phyloP scores from a whole-genome alignment of 1,140 invertebrate species.

The Drosophila carrolli region DNA sequence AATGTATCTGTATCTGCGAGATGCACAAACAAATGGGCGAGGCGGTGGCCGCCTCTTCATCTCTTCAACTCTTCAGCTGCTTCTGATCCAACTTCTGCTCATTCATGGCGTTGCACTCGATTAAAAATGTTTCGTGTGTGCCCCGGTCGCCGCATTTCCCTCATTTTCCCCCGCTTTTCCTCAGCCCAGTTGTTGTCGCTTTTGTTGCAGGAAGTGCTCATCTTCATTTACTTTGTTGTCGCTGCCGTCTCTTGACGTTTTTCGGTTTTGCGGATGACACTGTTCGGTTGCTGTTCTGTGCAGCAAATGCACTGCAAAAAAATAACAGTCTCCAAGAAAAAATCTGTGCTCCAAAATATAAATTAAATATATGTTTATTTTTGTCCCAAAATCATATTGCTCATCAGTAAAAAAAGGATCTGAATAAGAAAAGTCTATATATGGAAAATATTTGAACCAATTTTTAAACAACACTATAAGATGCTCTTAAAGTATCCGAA shows the following conservation, averaged over 20 bases:
- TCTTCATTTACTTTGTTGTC: slow-evolving; percentile 80
- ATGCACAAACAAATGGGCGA: slow-evolving; percentile 56
- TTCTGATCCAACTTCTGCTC: slow-evolving; percentile 45
- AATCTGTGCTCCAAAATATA: too few species aligned
- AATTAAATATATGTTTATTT: too few species aligned
- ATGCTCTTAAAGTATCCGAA: too few species aligned
- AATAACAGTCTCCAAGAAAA: too few species aligned
- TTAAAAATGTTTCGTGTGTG: slow-evolving; percentile 71
- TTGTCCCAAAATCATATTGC: too few species aligned
- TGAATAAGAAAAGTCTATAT: too few species aligned
- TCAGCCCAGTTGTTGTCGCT: slow-evolving; percentile 62
- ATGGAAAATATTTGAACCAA: too few species aligned
- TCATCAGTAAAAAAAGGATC: too few species aligned
- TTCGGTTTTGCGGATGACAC: slow-evolving; percentile 58
- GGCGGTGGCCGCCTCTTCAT: slow-evolving; percentile 11
- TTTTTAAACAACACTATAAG: too few species aligned
- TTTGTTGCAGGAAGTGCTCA: slow-evolving; percentile 82
- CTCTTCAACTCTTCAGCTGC: slow-evolving; percentile 2
- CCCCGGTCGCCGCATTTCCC: slow-evolving; percentile 15
- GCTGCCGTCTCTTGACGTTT: slow-evolving; percentile 55
- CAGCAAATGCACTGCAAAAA: slow-evolving; percentile 10
- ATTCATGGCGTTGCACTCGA: slow-evolving; percentile 79
- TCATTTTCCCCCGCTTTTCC: slow-evolving; percentile 9
- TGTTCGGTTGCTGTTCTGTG: slow-evolving; percentile 29
- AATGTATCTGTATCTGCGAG: not conserved